These are phyloP conservation scores for Zoanthus sociatus DNA, from an alignment of 92 coral and sea anemone species.

Conservation along the genomic window DNA sequence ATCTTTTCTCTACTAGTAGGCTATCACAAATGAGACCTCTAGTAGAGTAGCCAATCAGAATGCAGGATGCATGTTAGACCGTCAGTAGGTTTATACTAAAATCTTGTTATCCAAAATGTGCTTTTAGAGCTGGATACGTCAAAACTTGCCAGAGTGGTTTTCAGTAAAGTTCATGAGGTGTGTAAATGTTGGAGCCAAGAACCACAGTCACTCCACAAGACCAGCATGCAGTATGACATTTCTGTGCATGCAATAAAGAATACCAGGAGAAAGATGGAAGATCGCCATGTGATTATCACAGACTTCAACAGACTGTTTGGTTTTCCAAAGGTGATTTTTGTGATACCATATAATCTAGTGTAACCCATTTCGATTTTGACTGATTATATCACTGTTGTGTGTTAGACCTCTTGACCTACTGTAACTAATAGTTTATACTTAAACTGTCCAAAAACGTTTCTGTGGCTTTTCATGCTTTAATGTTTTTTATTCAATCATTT, in stretches of 20 bases:
- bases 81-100: too few species aligned
- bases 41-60: too few species aligned
- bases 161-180: slow-evolving; percentile 79
- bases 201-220: slow-evolving; percentile 65
- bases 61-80: too few species aligned
- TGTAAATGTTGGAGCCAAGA: slow-evolving; percentile 80
- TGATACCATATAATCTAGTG: neutral
- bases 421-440: too few species aligned
- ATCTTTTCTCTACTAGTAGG: too few species aligned
- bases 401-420: too few species aligned
- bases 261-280: slow-evolving; percentile 98
- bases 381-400: too few species aligned
- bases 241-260: slow-evolving; percentile 90
- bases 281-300: slow-evolving; percentile 86
- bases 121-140: slow-evolving; percentile 69
- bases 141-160: slow-evolving; percentile 68
- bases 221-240: slow-evolving; percentile 72
- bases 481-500: too few species aligned
- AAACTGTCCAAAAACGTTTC: too few species aligned
- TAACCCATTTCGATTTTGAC: neutral
- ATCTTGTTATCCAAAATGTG: neutral
- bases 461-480: too few species aligned
- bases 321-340: slow-evolving; percentile 75
- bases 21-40: too few species aligned
- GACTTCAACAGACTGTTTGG: slow-evolving; percentile 81